phyloP scores from a whole-genome alignment of 2,888 invertebrate genomes.

The Ectobius pallidus region DNA sequence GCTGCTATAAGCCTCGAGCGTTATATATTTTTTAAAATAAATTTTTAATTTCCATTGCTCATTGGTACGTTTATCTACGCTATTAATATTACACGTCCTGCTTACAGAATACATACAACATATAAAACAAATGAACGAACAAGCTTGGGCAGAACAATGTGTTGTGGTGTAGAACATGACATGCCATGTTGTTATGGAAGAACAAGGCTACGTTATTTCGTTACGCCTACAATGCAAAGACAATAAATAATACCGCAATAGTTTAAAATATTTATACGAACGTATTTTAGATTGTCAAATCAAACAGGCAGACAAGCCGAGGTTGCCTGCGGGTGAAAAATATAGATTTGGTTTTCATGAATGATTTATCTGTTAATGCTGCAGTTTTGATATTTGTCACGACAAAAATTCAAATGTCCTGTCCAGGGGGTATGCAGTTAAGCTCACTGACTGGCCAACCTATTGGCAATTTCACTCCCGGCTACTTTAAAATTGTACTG shows the following conservation, averaged over 20 bases:
- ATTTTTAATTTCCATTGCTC: no score
- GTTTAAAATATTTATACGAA: background rate
- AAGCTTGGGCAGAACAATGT: no score
- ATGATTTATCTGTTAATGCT: background rate
- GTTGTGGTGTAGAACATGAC: no score
- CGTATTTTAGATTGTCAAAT: background rate
- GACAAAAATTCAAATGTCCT: background rate
- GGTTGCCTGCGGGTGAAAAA: slow-evolving; percentile 5
- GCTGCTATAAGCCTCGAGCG: no score
- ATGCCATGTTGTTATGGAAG: no score
- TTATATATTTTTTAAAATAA: no score
- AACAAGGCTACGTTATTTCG: no score
- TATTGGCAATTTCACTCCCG: background rate
- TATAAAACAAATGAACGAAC: no score
- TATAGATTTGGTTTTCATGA: slow-evolving; percentile 8
- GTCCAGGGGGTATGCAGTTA: background rate
- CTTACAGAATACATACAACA: no score
- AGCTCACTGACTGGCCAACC: background rate
- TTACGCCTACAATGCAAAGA: background rate
- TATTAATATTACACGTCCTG: no score
- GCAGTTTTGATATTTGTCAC: slow-evolving; percentile 3
- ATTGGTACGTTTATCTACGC: no score
- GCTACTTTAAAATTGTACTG: background rate
- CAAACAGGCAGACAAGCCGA: background rate
- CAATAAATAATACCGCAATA: background rate